Evolutionary conservation across 2,797 vertebrate genomes (phyloP), one percentile per base, ranked within the genome.

Genomic region (Schizothorax lantsangensis): DNA sequence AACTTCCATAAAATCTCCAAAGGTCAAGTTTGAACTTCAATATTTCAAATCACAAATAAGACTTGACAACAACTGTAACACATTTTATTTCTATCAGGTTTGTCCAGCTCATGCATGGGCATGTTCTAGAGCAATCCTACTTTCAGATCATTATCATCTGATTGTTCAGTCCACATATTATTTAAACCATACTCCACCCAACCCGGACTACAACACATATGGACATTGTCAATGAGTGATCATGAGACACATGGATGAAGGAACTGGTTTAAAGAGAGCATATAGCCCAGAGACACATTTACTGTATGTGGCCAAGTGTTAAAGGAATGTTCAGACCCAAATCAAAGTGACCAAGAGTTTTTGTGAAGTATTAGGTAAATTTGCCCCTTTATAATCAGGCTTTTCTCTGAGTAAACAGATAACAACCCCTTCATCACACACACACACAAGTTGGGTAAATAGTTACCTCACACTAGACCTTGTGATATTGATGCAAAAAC

Each of bases 351-450:
- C 30, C 30, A 38, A 69, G 77, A 59, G 54, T 93, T 91, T 94
- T 94, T 94, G 92, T 93, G 92, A 93, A 93, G 91, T 47, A 68
- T 89, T 94, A 80, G 93, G 93, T 88, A 94, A 94, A 95, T 93
- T 92, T 93, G 85, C 81, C 92, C 86, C 87, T 88, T 89, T 88
- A 33, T 52, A 52, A 66, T 64, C 62, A 1, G 81, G 15, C n/a
- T 19, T 45, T 90, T 93, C 84, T 90, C 86, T 91, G 90, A 90
- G 90, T 93, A 95, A 95, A 95, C 94, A 94, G 89, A 91, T 85
- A 74, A 93, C 83, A 89, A 89, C 89, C 89, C 23, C 33, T 82
- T 72, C 1, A 40, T 21, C 33, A 30, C 92, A 93, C 92, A 91
- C 91, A 91, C 81, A 82, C 87, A 66, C 6, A 90, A 87, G 90